These are phyloP conservation scores for Brachyptera putata DNA, from an alignment of 2,888 invertebrate genomes.

Conservation along the genomic window DNA sequence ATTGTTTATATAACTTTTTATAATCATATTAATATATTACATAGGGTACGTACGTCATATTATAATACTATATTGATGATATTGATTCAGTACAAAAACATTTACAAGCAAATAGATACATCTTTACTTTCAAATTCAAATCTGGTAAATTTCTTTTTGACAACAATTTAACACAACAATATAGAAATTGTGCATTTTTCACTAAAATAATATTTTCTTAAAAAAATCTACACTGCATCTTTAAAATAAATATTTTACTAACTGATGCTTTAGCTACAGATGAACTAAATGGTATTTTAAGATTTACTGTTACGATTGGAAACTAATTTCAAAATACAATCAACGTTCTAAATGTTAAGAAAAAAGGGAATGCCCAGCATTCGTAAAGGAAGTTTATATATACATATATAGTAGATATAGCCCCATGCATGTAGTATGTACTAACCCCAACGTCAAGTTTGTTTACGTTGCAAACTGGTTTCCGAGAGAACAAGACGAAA, in stretches of 20 bases:
- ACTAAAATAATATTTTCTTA: not conserved
- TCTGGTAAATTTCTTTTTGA: not conserved
- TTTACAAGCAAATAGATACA: conserved; percentile 25
- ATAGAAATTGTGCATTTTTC: not conserved
- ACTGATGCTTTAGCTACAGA: no score
- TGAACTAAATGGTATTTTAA: no score
- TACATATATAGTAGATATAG: not conserved
- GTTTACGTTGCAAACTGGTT: no score
- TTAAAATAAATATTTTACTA: no score
- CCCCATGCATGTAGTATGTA: no score
- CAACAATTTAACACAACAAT: not conserved
- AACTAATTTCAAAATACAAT: conserved; percentile 20
- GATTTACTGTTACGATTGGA: no score
- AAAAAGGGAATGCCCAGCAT: no score
- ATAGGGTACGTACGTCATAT: not conserved
- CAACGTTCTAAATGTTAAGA: not conserved
- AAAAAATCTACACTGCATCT: not conserved
- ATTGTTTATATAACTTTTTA: not conserved
- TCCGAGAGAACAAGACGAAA: no score
- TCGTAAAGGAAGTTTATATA: no score
- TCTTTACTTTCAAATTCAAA: not conserved
- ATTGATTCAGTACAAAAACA: conserved; percentile 28
- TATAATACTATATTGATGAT: conserved; percentile 19
- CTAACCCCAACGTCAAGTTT: no score
- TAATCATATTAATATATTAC: not conserved